Conservation (phyloP, 2,797 vertebrate genomes). For the Anguilla anguilla region DNA sequence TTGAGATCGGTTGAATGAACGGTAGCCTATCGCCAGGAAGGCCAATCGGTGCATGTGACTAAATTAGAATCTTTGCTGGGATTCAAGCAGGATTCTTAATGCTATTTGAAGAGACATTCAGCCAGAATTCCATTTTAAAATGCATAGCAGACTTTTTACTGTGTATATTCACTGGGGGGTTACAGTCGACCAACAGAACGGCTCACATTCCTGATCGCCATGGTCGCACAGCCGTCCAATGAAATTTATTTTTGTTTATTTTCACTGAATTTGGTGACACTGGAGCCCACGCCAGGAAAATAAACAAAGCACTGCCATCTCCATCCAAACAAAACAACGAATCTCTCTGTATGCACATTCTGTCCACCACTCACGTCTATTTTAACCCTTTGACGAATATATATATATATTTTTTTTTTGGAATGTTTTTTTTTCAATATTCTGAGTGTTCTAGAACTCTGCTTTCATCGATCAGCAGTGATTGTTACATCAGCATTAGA, state of each 20-base stretch:
- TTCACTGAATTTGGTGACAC: slow-evolving; percentile 45
- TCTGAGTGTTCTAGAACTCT: too few species aligned
- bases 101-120: not conserved
- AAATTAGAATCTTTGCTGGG: not conserved
- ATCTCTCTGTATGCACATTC: slow-evolving; percentile 53
- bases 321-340: slow-evolving; percentile 42
- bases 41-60: not conserved
- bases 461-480: too few species aligned
- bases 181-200: not conserved
- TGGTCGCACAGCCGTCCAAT: not conserved
- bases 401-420: too few species aligned
- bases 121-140: not conserved
- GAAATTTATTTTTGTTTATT: slow-evolving; percentile 34
- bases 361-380: slow-evolving; percentile 26
- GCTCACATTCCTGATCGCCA: slow-evolving; percentile 21
- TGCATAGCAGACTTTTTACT: not conserved
- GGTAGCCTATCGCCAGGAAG: not conserved
- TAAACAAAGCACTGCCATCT: slow-evolving; percentile 52
- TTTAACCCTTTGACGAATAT: slow-evolving; percentile 31
- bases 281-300: slow-evolving; percentile 35
- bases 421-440: too few species aligned
- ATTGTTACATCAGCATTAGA: too few species aligned
- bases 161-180: too few species aligned
- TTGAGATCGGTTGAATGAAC: not conserved
- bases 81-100: not conserved